Evolutionary conservation across 2,113 vertebrate species (phyloP), one percentile per base, ranked within the genome.

Genomic region (Baryphthengus martii): DNA sequence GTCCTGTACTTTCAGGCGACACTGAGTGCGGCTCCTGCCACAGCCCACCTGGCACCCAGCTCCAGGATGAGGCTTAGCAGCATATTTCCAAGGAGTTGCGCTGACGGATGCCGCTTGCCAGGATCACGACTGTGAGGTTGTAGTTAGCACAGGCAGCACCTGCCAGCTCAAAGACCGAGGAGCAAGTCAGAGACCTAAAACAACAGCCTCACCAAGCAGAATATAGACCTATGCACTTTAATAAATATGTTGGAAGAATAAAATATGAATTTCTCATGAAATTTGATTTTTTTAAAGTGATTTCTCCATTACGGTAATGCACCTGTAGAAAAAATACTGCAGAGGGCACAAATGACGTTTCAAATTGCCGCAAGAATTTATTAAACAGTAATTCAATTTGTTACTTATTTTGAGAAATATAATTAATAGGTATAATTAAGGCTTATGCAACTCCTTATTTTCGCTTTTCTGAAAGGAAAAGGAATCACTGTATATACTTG

Each of bases 91-190:
- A 49, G 56, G 76, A 45, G 29, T 29, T 28, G 25, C 1, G 2
- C 25, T 40, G 50, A n/a, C 9, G 52, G 45, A 33, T 59, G 56
- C 65, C 5, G 4, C 45, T 85, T 1, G 1, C 25, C 29, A 35
- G 53, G 61, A 49, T 40, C 47, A 56, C 1, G 0, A 24, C 68
- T 28, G 44, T 0, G 0, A 24, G 25, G 50, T 19, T 70, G 56
- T 6, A 33, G 55, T 35, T 17, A 40, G 37, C 9, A 17, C 49
- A 40, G 55, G 44, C 55, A 93, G 53, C 53, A 50, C 28, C 31
- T 56, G 31, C 28, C 52, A 53, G n/a, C 17, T 58, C 25, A 52
- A 42, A 71, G 68, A 17, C 85, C 28, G 17, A 33, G 20, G 8
- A 68, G 42, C 24, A 8, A 40, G 55, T 42, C 37, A 40, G 55